Evolutionary conservation across 2,888 invertebrate species (phyloP), one percentile per base, ranked within the genome.

Genomic region (Harmothoe impar): DNA sequence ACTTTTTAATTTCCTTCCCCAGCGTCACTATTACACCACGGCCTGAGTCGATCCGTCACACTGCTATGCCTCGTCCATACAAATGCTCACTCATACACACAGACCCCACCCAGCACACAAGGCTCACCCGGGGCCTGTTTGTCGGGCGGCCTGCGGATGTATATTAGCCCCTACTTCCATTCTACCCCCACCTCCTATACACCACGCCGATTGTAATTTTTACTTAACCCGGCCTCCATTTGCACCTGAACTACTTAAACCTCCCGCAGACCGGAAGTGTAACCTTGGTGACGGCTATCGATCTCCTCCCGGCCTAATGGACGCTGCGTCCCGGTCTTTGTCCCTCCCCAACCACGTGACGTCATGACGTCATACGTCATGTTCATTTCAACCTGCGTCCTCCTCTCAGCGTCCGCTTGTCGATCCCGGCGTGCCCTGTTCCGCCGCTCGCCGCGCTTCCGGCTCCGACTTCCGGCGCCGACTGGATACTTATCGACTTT

Each of bases 221-320:
- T 54, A 86, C 86, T 86, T 86, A 86, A 52, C 54, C 52, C 29
- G 54, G 12, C 52, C 56, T 86, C 86, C 86, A 86, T 86, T 86
- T 86, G 56, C 86, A 31, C 86, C 86, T 56, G 52, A 52, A 56
- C 86, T 86, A 86, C 86, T 86, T 86, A 86, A 56, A 86, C 20
- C 56, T 15, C 25, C 54, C 31, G 15, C 56, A 12, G 31, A 33
- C 86, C 86, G 86, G 86, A 86, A 86, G 86, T 86, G 86, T 86
- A 23, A 29, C 29, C 86, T 20, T 86, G 54, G 56, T 54, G 86
- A 86, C 86, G 86, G 54, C 33, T 17, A 86, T 86, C 56, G 86
- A 86, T 86, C 31, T 52, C 31, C n/a, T 12, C 29, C 54, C 17
- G 10, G 29, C 29, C 52, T 86, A 56, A 81, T 56, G 86, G 86